These are phyloP conservation scores for Piezodorus guildinii DNA, from an alignment of 1,140 invertebrate genomes.

Conservation along the genomic window DNA sequence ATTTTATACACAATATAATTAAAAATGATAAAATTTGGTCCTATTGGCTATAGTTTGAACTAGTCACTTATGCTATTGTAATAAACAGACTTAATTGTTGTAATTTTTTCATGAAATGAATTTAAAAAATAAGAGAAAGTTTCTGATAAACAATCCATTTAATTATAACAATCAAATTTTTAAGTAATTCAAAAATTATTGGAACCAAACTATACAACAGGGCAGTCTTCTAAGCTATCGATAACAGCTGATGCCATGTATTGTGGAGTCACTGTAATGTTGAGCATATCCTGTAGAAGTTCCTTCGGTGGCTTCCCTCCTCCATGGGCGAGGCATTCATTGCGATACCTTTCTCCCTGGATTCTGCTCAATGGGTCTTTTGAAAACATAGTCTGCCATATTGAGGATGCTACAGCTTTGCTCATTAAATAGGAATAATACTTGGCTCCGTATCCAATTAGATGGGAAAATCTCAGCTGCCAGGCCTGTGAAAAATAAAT, in stretches of 20 bases:
- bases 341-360: conserved; percentile 64
- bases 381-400: conserved; percentile 84
- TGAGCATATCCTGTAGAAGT: conserved; percentile 60
- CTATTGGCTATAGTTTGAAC: too few relatives aligned
- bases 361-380: conserved; percentile 64
- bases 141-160: too few relatives aligned
- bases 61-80: too few relatives aligned
- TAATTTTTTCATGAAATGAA: too few relatives aligned
- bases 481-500: conserved; percentile 51
- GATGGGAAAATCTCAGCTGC: conserved; percentile 91
- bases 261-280: conserved; percentile 50
- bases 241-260: conserved; percentile 40
- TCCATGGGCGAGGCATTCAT: conserved; percentile 72
- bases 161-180: too few relatives aligned
- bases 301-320: conserved; percentile 67
- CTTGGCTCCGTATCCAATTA: conserved; percentile 95
- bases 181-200: too few relatives aligned
- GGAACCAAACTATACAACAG: not conserved
- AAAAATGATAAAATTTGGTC: too few relatives aligned
- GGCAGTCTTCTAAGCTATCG: conserved; percentile 35
- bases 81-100: too few relatives aligned
- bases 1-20: too few relatives aligned
- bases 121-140: too few relatives aligned
- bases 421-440: conserved; percentile 97
- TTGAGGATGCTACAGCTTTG: conserved; percentile 79